A percentile compares a stretch with the other conserved stretches of the same genome.
These are phyloP conservation scores for Centroberyx gerrardi DNA, from an alignment of 2,797 vertebrate genomes.

Conservation along the genomic window DNA sequence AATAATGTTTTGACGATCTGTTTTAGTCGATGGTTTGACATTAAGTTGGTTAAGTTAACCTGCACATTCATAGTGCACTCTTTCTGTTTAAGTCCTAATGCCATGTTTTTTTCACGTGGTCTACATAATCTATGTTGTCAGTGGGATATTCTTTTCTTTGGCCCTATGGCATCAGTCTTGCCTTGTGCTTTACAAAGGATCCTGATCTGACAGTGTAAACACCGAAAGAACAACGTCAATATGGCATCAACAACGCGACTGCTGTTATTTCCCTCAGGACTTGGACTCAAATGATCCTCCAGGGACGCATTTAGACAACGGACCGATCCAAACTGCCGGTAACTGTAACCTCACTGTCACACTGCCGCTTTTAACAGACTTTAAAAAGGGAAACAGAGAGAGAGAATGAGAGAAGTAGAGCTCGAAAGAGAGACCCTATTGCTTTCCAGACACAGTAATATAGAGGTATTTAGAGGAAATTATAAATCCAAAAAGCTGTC, in stretches of 20 bases:
- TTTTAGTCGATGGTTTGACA: not conserved
- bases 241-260: constrained; percentile 56
- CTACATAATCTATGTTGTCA: constrained; percentile 32
- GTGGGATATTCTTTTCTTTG: constrained; percentile 35
- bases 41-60: not conserved
- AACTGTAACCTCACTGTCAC: constrained; percentile 53
- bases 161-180: constrained; percentile 51
- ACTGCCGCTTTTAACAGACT: constrained; percentile 55
- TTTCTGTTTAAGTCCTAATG: not conserved
- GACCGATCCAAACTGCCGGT: constrained; percentile 56
- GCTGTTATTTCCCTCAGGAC: constrained; percentile 79
- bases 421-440: not conserved
- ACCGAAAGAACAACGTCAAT: constrained; percentile 62
- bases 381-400: constrained; percentile 24
- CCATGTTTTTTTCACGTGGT: constrained; percentile 14
- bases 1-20: not conserved
- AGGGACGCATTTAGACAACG: constrained; percentile 58
- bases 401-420: constrained; percentile 3
- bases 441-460: constrained; percentile 12
- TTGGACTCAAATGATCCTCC: constrained; percentile 63
- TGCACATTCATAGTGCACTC: not conserved
- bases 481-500: constrained; percentile 67
- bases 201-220: constrained; percentile 61
- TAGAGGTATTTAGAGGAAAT: constrained; percentile 53
- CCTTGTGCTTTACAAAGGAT: constrained; percentile 32